Conservation (phyloP, 2,113 vertebrate species). For the Albula goreensis region DNA sequence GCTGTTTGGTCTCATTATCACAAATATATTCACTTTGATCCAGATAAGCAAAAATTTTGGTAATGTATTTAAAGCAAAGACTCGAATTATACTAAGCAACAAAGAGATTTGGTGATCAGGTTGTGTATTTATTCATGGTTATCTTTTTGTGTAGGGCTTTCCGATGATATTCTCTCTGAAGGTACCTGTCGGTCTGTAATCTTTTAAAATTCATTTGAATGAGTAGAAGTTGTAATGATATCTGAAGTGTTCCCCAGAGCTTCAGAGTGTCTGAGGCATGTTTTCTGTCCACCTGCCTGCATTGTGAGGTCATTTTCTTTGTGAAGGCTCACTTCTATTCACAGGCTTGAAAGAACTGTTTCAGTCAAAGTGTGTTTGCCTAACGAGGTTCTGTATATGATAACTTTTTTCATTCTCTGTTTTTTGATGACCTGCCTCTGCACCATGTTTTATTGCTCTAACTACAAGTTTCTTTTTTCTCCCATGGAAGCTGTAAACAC, state of each 20-base stretch:
- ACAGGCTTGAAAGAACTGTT: conserved; percentile 8
- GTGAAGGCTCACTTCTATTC: neutral
- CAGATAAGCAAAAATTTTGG: neutral
- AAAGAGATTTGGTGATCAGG: neutral
- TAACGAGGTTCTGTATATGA: conserved; percentile 15
- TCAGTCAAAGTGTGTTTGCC: neutral
- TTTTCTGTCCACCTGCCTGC: too few relatives aligned
- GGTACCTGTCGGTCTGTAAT: neutral
- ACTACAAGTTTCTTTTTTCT: neutral
- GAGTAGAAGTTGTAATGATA: neutral
- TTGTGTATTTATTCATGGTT: neutral
- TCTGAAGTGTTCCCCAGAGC: too few relatives aligned
- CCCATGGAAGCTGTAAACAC: conserved; percentile 26
- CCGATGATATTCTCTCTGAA: neutral
- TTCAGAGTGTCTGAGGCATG: too few relatives aligned
- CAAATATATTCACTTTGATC: neutral
- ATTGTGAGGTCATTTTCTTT: neutral
- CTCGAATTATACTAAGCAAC: neutral
- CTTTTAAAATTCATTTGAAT: neutral
- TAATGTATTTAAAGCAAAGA: neutral
- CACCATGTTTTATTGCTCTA: neutral
- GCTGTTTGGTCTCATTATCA: neutral
- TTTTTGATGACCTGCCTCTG: neutral
- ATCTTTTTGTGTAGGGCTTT: neutral
- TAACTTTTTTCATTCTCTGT: neutral